Base-by-base conservation (phyloP, 92 coral and sea anemone genomes). In the Nematostella vectensis region DNA sequence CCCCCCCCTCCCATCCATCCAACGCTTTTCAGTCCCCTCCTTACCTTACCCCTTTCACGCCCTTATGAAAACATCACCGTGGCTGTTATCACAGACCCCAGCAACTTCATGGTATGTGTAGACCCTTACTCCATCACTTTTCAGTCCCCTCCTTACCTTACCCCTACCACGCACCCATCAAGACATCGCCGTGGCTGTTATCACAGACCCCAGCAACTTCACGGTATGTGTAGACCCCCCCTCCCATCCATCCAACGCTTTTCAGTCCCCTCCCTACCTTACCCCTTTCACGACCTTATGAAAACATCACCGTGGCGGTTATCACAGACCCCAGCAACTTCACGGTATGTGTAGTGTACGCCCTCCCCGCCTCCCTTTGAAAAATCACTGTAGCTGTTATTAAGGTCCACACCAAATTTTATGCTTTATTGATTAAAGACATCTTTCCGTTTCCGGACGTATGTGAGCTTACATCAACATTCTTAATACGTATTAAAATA, bases 31-130 rank as follows among this genome's bases (percentile, higher is more conserved):
- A n/a, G n/a, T n/a, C n/a, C n/a, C n/a, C n/a, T n/a, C n/a, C n/a
- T n/a, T n/a, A n/a, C n/a, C n/a, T n/a, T n/a, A n/a, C n/a, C n/a
- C n/a, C n/a, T 86, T 19, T 58, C 80, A n/a, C 53, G 72, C 16
- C 70, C 82, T 17, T 93, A 93, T 91, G 74, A 81, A 62, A 96
- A 93, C 52, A 70, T 93, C 12, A 59, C 66, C 8, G 55, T 93
- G 8, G 76, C 88, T 1, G 96, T 78, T 18, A 57, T 72, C 31
- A 63, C 58, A 6, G 80, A 79, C 57, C 96, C 96, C 2, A 71
- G 78, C 17, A 74, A 72, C 44, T 93, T 93, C 51, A 75, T 76
- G 70, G 99, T 93, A 58, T 65, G 75, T 43, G 23, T n/a, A n/a
- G n/a, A n/a, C n/a, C n/a, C n/a, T n/a, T n/a, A n/a, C n/a, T n/a